phyloP scores from a whole-genome alignment of 1,140 invertebrate species.

The Temnothorax longispinosus region DNA sequence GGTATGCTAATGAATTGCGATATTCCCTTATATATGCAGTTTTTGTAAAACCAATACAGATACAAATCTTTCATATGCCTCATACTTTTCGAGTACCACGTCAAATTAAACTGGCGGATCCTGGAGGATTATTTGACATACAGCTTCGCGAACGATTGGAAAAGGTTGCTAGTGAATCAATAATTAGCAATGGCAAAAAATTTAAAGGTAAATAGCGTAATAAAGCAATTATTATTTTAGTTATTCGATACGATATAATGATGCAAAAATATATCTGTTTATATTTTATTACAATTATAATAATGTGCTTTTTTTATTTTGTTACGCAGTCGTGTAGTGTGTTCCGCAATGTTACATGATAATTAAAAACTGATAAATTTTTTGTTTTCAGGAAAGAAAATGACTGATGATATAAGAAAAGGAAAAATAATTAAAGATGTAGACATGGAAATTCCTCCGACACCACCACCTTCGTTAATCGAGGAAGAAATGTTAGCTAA shows the following conservation, averaged over 20 bases:
- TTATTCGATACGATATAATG: not conserved
- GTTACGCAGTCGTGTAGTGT: not conserved
- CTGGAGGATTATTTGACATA: not conserved
- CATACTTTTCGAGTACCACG: constrained; percentile 61
- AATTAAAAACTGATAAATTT: not conserved
- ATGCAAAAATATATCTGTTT: not conserved
- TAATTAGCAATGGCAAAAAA: not conserved
- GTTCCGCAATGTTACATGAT: not conserved
- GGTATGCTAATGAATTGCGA: constrained; percentile 74
- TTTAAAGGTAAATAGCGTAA: not conserved
- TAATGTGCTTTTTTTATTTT: constrained; percentile 16
- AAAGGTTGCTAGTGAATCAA: not conserved
- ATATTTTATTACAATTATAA: not conserved
- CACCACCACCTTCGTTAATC: constrained; percentile 26
- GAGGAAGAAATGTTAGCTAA: constrained; percentile 61
- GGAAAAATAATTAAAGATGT: not conserved
- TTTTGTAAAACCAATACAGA: constrained; percentile 63
- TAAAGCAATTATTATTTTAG: not conserved
- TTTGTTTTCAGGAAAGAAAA: constrained; percentile 36
- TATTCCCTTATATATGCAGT: constrained; percentile 72
- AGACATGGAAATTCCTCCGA: not conserved
- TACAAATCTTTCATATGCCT: constrained; percentile 56
- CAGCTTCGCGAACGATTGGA: not conserved
- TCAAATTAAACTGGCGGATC: constrained; percentile 20
- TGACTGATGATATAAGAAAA: not conserved